Conservation (phyloP, 2,888 invertebrate species). For the Coelogynopora nodosa region DNA sequence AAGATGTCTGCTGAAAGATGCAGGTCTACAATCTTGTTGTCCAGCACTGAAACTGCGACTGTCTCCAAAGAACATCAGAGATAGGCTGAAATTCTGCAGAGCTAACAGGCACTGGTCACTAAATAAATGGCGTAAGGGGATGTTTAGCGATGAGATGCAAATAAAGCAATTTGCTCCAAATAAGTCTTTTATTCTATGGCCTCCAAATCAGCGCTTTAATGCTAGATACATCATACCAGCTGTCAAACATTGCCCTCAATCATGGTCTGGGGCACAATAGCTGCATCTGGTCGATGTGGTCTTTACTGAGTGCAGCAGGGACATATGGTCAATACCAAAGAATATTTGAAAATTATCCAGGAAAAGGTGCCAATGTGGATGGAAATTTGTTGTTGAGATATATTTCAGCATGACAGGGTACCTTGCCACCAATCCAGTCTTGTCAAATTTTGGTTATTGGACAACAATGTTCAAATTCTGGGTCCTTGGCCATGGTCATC, state of each 20-base stretch:
- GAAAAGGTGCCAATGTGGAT: background rate
- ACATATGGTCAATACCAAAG: background rate
- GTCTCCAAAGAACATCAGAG: background rate
- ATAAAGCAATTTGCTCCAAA: background rate
- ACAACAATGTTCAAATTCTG: background rate
- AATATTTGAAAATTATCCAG: background rate
- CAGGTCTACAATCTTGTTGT: background rate
- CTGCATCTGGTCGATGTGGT: background rate
- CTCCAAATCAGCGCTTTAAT: background rate
- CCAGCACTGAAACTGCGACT: background rate
- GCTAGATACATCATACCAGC: background rate
- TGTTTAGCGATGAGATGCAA: background rate
- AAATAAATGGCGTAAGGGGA: background rate
- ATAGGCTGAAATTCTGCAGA: background rate
- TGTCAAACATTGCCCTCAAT: background rate
- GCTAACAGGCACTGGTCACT: background rate
- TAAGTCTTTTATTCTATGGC: background rate
- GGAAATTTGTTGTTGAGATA: background rate
- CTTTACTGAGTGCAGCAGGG: background rate
- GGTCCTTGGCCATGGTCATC: too few species aligned
- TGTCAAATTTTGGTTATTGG: background rate
- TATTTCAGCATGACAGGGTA: background rate
- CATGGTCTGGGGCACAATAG: background rate
- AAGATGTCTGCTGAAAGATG: background rate
- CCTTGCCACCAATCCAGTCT: background rate